Base-by-base conservation (phyloP, 2,113 vertebrate species). In the Triplophysa siluroides region DNA sequence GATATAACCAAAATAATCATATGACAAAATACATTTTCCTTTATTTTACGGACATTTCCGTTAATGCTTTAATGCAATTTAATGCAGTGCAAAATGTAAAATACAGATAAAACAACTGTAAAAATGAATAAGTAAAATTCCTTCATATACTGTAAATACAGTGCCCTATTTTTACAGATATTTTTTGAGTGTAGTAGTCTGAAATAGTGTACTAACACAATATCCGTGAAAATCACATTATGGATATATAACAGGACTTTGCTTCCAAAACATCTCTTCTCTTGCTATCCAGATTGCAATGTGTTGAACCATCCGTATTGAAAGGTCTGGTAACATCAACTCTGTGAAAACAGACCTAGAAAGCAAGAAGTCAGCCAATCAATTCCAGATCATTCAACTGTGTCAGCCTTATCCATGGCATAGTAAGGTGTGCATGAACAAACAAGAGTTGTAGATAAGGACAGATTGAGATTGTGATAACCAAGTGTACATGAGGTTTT, bases 391-490 rank as follows among this genome's bases (percentile, higher is more conserved):
- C 45, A 38, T 77, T 52, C 26, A 38, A 23, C 26, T 54, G 72
- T 21, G 26, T 45, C 58, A 47, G 38, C 56, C 11, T 16, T 43
- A 16, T 45, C 60, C 61, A 77, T 54, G 38, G 43, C 43, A 45
- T 45, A 45, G 43, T 65, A 65, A 33, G 9, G 18, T 54, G 12
- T 0, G 45, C 12, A 65, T 65, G 11, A 76, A 76, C 21, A 24
- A 58, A 63, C 33, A 45, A 21, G 23, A 52, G 63, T 61, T 16
- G 5, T 62, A 38, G 60, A 13, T 18, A 33, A 9, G 23, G 45
- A 8, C 56, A 68, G 43, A 50, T 24, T 21, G 18, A 78, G 45
- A 50, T n/a, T 21, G 18, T 72, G 45, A 81, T 70, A 63, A 75
- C 41, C 6, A 75, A 68, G n/a, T 24, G 38, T 2, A 41, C 21